Evolutionary conservation across 2,113 vertebrate species (phyloP).

Genomic region (Caranx melampygus): DNA sequence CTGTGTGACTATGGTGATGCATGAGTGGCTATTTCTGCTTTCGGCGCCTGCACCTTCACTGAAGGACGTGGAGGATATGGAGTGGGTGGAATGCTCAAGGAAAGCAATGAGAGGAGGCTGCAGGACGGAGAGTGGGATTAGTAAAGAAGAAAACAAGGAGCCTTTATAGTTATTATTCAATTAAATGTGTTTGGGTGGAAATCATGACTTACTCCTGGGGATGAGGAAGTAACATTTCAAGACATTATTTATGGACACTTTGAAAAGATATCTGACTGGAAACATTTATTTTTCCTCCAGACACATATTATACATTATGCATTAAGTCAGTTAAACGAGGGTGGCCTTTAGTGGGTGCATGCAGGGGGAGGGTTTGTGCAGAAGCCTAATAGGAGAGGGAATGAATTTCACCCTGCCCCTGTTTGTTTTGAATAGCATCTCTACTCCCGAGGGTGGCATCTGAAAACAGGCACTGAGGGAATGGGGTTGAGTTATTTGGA

Average conservation of each 20-base stretch:
- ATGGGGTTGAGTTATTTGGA: too few relatives aligned
- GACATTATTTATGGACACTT: slow-evolving; percentile 2
- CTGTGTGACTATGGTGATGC: slow-evolving; percentile 64
- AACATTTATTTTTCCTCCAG: too few relatives aligned
- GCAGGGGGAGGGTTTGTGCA: too few relatives aligned
- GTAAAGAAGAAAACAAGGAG: neutral
- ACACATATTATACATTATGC: too few relatives aligned
- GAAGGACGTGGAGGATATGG: slow-evolving; percentile 67
- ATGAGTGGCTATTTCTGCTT: slow-evolving; percentile 75
- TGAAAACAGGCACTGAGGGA: too few relatives aligned
- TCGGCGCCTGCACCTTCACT: slow-evolving; percentile 57
- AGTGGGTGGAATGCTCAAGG: slow-evolving; percentile 45
- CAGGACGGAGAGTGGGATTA: neutral
- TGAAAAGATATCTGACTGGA: too few relatives aligned
- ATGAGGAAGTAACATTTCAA: neutral
- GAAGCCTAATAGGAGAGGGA: too few relatives aligned
- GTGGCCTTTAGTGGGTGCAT: too few relatives aligned
- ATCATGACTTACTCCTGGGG: neutral
- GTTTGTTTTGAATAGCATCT: too few relatives aligned
- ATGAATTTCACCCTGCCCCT: too few relatives aligned
- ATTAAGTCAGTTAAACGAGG: too few relatives aligned
- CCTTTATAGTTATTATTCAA: slow-evolving; percentile 15
- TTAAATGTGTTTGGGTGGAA: slow-evolving; percentile 1
- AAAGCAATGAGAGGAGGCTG: slow-evolving; percentile 38
- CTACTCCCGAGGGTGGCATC: too few relatives aligned